Conservation (phyloP, 2,113 vertebrate species). For the Vulpes vulpes region DNA sequence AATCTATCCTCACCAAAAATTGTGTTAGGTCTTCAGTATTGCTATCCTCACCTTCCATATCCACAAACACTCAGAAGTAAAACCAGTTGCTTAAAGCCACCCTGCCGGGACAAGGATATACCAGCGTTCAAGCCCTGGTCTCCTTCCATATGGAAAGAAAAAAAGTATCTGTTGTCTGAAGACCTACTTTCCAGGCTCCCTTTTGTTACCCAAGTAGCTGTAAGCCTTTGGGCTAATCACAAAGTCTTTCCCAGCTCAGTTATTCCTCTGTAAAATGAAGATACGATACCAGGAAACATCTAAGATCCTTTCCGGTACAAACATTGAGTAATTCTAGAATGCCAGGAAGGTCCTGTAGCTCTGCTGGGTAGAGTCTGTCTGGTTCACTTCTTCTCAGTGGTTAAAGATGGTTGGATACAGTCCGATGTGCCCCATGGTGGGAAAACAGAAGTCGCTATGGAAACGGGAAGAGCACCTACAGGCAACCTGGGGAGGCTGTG, state of each 20-base stretch:
- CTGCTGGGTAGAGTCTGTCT: neutral
- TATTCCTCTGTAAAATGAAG: neutral
- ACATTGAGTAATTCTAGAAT: neutral
- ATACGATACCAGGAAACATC: neutral
- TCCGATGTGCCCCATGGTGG: rapidly evolving
- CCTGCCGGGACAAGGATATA: too few relatives aligned
- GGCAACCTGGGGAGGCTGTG: neutral
- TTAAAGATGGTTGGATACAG: neutral
- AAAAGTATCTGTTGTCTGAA: neutral
- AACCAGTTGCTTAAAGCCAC: neutral
- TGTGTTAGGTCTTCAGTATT: neutral
- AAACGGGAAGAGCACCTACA: neutral
- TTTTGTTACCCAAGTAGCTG: neutral
- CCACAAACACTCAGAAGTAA: neutral
- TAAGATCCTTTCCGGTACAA: neutral
- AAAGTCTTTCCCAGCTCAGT: neutral
- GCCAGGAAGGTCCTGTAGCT: neutral
- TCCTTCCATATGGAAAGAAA: neutral
- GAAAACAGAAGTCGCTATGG: neutral
- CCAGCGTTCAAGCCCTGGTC: neutral
- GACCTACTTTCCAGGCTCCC: neutral
- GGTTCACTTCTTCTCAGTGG: neutral
- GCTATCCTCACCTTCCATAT: neutral
- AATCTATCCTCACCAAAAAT: neutral
- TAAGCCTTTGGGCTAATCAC: neutral